A percentile compares a stretch with the other conserved stretches of the same genome.
These are phyloP conservation scores for Melieria omissa DNA, from an alignment of 2,888 invertebrate species.

Conservation along the genomic window DNA sequence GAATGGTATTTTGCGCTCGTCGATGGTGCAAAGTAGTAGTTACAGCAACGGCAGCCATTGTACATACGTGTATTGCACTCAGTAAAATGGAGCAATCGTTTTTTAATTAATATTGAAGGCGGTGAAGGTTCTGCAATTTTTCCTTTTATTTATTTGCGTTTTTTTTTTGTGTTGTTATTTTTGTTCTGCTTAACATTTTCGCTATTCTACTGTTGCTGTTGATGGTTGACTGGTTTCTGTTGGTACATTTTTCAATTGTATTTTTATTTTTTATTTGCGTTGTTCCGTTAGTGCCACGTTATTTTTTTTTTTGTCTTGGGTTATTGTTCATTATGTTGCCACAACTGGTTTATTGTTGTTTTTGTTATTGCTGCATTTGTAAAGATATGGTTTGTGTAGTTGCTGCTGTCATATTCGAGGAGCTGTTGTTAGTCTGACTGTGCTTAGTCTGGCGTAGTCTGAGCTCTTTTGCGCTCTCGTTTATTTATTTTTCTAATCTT, in stretches of 20 bases:
- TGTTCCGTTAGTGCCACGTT: constrained; percentile 9
- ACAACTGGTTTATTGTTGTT: constrained; percentile 3
- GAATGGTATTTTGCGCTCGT: too few species aligned
- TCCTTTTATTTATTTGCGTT: constrained; percentile 1
- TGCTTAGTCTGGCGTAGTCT: not conserved
- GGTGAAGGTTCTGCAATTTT: constrained; percentile 33
- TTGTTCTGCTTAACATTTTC: constrained; percentile 12
- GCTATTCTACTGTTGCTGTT: constrained; percentile 1
- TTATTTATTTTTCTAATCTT: constrained; percentile 49
- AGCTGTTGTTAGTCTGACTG: not conserved
- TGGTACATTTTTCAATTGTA: not conserved
- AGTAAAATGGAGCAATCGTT: constrained; percentile 42
- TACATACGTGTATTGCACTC: not conserved
- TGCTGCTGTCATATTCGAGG: not conserved
- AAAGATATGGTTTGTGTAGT: not conserved
- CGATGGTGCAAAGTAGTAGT: not conserved
- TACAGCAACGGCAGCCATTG: not conserved
- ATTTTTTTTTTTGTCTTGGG: not conserved
- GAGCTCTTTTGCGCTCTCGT: constrained; percentile 2
- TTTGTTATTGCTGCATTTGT: constrained; percentile 13
- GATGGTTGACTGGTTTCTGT: not conserved
- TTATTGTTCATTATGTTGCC: constrained; percentile 21
- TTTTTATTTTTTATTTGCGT: constrained; percentile 22
- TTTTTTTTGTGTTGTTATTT: not conserved
- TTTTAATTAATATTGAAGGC: constrained; percentile 49